Evolutionary conservation across 2,797 vertebrate genomes (phyloP), one percentile per base, ranked within the genome.

Genomic region (Bradypodion ventrale): DNA sequence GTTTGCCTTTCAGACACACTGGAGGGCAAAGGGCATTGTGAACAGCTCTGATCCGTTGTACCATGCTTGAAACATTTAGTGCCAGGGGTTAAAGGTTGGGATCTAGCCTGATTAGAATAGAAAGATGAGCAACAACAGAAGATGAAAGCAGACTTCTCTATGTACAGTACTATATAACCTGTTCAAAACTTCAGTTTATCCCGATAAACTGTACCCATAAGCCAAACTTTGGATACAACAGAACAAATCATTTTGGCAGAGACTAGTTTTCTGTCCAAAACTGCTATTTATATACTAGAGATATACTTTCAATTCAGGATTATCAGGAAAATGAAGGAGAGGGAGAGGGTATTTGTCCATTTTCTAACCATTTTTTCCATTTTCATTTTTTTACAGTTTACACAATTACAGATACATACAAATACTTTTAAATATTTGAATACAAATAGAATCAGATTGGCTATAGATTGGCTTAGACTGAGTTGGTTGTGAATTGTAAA

Each of bases 1-100:
- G 90, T 92, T 92, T 94, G 89, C 87, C 87, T 93, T 93, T 93
- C 87, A 90, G 87, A 93, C 88, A 92, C 62, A 83, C 87, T 86
- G 60, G 85, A 92, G 93, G 87, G 87, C 94, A 94, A 92, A 93
- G 94, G 93, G 81, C 91, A 88, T 40, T 35, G 74, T 82, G 90
- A 93, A 92, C 87, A 92, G 82, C 87, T 91, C 92, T 92, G 92
- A 94, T 94, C 92, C 2, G 1, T 92, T 94, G 90, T 94, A 92
- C 85, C 72, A 23, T 59, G 83, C 78, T 85, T 91, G 87, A 93
- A 89, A 92, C 60, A 72, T 85, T 90, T 90, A 87, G 82, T 91
- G 87, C 75, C 89, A 87, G 80, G 75, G 83, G 92, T 93, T 92
- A 93, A 91, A 88, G 93, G 90, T 94, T 91, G 89, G 87, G 27